Conservation (phyloP, 2,113 vertebrate species). For the Pomatorhinus ruficollis region DNA sequence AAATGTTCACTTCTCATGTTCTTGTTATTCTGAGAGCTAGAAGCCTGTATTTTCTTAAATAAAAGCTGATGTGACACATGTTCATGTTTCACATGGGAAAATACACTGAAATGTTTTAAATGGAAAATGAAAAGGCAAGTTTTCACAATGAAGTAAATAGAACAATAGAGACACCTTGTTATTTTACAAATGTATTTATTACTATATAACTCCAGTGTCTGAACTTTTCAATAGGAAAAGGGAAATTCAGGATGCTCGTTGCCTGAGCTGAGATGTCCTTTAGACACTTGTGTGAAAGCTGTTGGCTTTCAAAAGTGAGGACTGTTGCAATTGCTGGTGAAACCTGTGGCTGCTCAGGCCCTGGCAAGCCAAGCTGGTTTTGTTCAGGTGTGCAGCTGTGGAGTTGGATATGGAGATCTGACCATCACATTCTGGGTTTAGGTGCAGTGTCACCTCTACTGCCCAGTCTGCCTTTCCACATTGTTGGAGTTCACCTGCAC, state of each 20-base stretch:
- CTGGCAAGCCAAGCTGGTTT: background rate
- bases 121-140: background rate
- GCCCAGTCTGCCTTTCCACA: background rate
- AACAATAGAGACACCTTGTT: background rate
- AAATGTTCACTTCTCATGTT: background rate
- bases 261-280: background rate
- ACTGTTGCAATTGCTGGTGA: background rate
- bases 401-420: background rate
- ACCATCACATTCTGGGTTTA: background rate
- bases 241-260: background rate
- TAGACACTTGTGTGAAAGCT: background rate
- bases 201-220: background rate
- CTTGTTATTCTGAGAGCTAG: background rate
- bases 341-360: background rate
- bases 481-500: background rate
- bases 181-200: background rate
- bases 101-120: background rate
- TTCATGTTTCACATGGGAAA: background rate
- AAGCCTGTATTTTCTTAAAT: background rate
- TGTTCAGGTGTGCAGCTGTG: background rate
- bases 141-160: background rate
- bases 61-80: background rate
- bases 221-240: background rate
- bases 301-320: background rate
- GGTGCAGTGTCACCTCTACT: background rate